A percentile compares a stretch with the other conserved stretches of the same genome.
Evolutionary conservation across 2,797 vertebrate genomes (phyloP).

Genomic region (Premnoplex brunnescens): DNA sequence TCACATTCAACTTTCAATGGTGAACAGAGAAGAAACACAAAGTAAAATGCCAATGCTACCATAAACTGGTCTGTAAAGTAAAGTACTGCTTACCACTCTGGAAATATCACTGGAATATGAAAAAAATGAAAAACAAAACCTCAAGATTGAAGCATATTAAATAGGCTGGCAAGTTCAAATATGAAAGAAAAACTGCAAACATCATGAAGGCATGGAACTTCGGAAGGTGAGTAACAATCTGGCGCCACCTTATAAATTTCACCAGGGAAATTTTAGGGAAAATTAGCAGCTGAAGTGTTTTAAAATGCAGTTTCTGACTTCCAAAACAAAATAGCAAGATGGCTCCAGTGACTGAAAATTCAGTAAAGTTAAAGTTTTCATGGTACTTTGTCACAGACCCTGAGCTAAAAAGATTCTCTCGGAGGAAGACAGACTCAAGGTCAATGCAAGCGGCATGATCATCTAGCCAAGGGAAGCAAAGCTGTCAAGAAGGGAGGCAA

Average conservation of each 20-base stretch:
- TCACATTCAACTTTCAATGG: background rate
- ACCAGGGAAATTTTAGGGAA: background rate
- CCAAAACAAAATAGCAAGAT: background rate
- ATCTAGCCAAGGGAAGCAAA: conserved; percentile 7
- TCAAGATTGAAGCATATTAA: background rate
- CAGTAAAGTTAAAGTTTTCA: background rate
- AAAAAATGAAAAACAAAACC: background rate
- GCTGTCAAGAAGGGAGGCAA: background rate
- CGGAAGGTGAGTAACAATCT: background rate
- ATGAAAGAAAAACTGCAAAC: background rate
- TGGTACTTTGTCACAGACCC: background rate
- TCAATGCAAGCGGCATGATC: background rate
- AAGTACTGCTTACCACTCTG: background rate
- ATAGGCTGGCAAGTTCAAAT: background rate
- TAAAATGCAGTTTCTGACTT: background rate
- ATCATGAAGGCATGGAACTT: background rate
- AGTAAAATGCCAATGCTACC: background rate
- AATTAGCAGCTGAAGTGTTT: background rate
- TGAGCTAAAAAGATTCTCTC: background rate
- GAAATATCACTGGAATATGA: background rate
- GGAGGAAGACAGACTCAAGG: background rate
- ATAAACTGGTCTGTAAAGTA: background rate
- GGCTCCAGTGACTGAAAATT: background rate
- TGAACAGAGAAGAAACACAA: background rate
- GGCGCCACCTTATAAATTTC: background rate